Evolutionary conservation across 2,888 invertebrate genomes (phyloP), one percentile per base, ranked within the genome.

Genomic region (Ectemnius continuus): DNA sequence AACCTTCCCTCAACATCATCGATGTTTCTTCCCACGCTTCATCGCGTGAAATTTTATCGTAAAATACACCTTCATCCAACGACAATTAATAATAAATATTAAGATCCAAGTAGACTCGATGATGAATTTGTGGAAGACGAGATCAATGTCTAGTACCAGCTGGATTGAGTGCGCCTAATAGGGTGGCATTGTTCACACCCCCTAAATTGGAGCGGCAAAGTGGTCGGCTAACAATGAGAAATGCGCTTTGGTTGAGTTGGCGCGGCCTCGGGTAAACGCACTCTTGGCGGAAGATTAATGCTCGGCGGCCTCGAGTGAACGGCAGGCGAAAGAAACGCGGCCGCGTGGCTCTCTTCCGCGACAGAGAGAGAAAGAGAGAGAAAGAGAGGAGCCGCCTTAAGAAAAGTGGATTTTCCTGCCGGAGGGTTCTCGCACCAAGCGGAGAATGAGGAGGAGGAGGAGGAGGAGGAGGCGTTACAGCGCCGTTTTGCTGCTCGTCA

Each of bases 261-360:
- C 48, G 61, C 63, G 76, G 66, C 74, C 14, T 52, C 73, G 74
- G 83, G 78, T 78, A 80, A 80, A 80, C 67, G 83, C 83, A 79
- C 79, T 79, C 79, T 75, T 79, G 78, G 81, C 36, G 8, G 80
- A 82, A 82, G 83, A 86, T 84, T 80, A 86, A 86, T 82, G 81
- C 64, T 67, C 81, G 36, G 67, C 46, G 36, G 36, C 65, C 72
- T 70, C 64, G 73, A n/a, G 57, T 14, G 36, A 23, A 67, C 57
- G 28, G 57, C 28, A 36, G 58, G 23, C 13, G 67, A 72, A 70
- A 82, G 74, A 76, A 73, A 67, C 57, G 36, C 23, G 58, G 45
- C 52, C 67, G 71, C 76, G 69, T 67, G 73, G 74, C 73, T 74
- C 79, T 80, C 79, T 76, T 70, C 61, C 74, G 62, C 36, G 56